phyloP scores from a whole-genome alignment of 2,797 vertebrate genomes.

The Notamacropus eugenii region DNA sequence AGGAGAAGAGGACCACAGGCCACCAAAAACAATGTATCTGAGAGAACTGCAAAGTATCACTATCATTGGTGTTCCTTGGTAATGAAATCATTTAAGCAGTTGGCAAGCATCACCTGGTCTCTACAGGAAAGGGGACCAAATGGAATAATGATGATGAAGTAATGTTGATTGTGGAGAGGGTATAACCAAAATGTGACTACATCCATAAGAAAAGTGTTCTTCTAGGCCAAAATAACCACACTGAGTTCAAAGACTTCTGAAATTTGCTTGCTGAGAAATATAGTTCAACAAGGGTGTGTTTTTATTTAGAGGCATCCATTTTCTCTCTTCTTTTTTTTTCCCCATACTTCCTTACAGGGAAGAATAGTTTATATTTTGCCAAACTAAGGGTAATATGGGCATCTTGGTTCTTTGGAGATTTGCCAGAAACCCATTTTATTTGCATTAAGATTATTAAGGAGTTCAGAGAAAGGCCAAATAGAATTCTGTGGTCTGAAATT shows the following conservation, averaged over 20 bases:
- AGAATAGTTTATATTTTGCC: slow-evolving; percentile 25
- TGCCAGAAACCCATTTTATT: not conserved
- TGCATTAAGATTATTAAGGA: not conserved
- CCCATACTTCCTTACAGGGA: not conserved
- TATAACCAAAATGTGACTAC: not conserved
- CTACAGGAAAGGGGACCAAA: slow-evolving; percentile 8
- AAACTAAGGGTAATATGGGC: not conserved
- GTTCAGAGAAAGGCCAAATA: not conserved
- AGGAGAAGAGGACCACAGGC: not conserved
- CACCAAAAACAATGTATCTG: not conserved
- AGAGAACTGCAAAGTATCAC: slow-evolving; percentile 22
- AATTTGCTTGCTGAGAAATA: not conserved
- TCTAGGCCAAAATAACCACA: not conserved
- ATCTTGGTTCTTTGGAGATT: not conserved
- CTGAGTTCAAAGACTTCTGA: not conserved
- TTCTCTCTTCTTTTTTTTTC: not conserved
- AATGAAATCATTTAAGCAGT: not conserved
- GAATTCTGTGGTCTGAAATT: not conserved
- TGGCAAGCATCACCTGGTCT: slow-evolving; percentile 3
- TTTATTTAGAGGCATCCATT: slow-evolving; percentile 19
- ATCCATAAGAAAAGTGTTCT: not conserved
- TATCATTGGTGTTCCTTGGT: slow-evolving; percentile 19
- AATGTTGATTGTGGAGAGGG: not conserved
- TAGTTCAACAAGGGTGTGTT: not conserved
- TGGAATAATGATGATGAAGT: not conserved